A percentile compares a stretch with the other conserved stretches of the same genome.
These are phyloP conservation scores for Synaphobranchus kaupii DNA, from an alignment of 2,797 vertebrate species.

Conservation along the genomic window DNA sequence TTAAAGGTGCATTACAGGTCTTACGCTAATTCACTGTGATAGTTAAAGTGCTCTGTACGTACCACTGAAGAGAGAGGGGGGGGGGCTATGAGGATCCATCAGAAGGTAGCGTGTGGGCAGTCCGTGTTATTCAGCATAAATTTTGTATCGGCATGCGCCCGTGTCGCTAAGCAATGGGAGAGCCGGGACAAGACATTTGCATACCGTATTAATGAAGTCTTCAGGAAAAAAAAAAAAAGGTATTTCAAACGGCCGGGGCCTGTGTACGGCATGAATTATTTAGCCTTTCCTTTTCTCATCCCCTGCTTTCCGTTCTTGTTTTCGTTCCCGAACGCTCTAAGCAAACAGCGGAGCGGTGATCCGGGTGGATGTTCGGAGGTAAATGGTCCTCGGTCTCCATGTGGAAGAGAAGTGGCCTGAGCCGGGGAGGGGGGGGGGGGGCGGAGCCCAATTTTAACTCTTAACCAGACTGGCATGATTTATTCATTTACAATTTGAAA, in stretches of 20 bases:
- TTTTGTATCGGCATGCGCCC: slow-evolving; percentile 74
- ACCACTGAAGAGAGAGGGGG: slow-evolving; percentile 78
- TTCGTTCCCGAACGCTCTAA: slow-evolving; percentile 37
- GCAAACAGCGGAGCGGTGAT: slow-evolving; percentile 30
- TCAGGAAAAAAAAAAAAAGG: slow-evolving; percentile 47
- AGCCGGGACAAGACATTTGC: slow-evolving; percentile 65
- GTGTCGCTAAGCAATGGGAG: slow-evolving; percentile 41
- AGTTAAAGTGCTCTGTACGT: slow-evolving; percentile 85
- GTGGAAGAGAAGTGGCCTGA: slow-evolving; percentile 67
- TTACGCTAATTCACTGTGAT: slow-evolving; percentile 90
- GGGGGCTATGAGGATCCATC: slow-evolving; percentile 68
- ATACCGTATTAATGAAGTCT: slow-evolving; percentile 66
- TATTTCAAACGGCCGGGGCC: slow-evolving; percentile 58
- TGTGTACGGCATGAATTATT: slow-evolving; percentile 49
- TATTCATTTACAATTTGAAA: slow-evolving; percentile 92
- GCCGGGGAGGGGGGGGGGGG: slow-evolving; percentile 44
- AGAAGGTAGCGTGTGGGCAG: slow-evolving; percentile 70
- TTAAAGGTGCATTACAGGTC: slow-evolving; percentile 90
- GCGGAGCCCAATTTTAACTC: slow-evolving; percentile 86
- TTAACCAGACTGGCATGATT: slow-evolving; percentile 89
- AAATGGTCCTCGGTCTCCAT: slow-evolving; percentile 46
- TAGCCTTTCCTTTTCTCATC: slow-evolving; percentile 36
- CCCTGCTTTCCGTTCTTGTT: slow-evolving; percentile 7
- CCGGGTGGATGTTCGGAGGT: slow-evolving; percentile 33
- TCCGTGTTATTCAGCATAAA: slow-evolving; percentile 82